Conservation (phyloP, 2,888 invertebrate genomes). For the Sinodicranocentrus sp. region DNA sequence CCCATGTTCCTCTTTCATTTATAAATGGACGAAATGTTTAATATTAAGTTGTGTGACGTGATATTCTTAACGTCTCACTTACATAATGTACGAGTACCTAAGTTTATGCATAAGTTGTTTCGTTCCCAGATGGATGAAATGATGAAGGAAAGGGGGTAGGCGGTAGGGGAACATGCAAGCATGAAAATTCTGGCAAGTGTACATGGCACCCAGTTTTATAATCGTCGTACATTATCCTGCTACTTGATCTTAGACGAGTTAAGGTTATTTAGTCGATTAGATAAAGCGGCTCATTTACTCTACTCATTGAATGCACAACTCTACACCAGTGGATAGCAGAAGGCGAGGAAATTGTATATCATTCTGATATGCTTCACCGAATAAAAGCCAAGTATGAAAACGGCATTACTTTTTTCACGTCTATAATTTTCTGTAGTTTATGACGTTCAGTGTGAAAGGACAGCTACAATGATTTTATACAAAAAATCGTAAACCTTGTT, state of each 20-base stretch:
- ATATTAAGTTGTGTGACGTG: slow-evolving; percentile 1
- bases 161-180: slow-evolving; percentile 18
- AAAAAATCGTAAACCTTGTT: no score
- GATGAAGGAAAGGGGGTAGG: neutral
- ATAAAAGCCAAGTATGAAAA: neutral
- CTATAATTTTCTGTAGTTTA: no score
- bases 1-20: no score
- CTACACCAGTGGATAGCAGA: no score
- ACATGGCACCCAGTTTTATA: slow-evolving; percentile 64
- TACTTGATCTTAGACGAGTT: slow-evolving; percentile 70
- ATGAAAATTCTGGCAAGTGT: slow-evolving; percentile 41
- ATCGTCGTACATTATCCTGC: slow-evolving; percentile 66
- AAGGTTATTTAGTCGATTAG: slow-evolving; percentile 71
- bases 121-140: neutral
- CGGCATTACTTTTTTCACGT: no score
- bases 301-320: slow-evolving; percentile 2
- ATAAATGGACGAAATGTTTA: slow-evolving; percentile 15
- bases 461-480: no score
- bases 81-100: no score
- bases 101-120: no score
- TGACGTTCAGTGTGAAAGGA: no score
- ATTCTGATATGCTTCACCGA: slow-evolving; percentile 49
- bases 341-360: slow-evolving; percentile 57
- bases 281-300: slow-evolving; percentile 66
- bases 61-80: neutral